A percentile compares a stretch with the other conserved stretches of the same genome.
phyloP scores from a whole-genome alignment of 1,140 invertebrate species.

The Gryon sp. region DNA sequence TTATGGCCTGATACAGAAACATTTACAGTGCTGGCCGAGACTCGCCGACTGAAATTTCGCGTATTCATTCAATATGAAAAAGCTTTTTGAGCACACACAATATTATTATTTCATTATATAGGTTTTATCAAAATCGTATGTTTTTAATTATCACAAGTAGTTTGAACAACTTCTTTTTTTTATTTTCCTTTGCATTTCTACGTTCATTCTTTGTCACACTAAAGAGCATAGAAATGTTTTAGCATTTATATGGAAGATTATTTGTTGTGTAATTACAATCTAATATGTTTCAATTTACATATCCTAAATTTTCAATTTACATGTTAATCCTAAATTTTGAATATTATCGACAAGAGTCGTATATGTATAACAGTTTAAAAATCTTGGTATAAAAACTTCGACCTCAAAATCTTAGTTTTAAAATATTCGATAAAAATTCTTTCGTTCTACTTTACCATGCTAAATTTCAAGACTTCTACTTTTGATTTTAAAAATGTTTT shows the following conservation, averaged over 20 bases:
- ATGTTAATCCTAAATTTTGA: conserved; percentile 5
- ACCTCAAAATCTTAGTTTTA: conserved; percentile 7
- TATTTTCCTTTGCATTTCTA: conserved; percentile 6
- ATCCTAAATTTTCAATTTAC: conserved; percentile 7
- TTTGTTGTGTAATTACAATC: conserved; percentile 14
- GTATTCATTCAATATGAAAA: conserved; percentile 3
- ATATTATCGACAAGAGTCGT: not conserved
- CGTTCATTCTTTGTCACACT: not conserved
- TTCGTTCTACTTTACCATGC: not conserved
- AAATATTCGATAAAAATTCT: conserved; percentile 3
- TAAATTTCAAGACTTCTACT: conserved; percentile 2
- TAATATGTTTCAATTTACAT: conserved; percentile 27
- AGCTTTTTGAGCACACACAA: conserved; percentile 22
- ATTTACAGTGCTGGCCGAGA: conserved; percentile 20
- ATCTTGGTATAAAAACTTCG: conserved; percentile 14
- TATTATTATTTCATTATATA: conserved; percentile 18
- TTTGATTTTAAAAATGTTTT: conserved; percentile 24
- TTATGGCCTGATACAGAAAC: conserved; percentile 26
- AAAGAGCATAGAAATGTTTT: conserved; percentile 2
- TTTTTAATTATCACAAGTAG: conserved; percentile 41
- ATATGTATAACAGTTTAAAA: conserved; percentile 23
- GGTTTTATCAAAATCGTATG: conserved; percentile 23
- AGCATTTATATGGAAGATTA: not conserved
- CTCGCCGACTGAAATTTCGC: conserved; percentile 26
- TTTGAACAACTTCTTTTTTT: conserved; percentile 2